Conservation (phyloP, 2,797 vertebrate species). For the Poecilia gillii region DNA sequence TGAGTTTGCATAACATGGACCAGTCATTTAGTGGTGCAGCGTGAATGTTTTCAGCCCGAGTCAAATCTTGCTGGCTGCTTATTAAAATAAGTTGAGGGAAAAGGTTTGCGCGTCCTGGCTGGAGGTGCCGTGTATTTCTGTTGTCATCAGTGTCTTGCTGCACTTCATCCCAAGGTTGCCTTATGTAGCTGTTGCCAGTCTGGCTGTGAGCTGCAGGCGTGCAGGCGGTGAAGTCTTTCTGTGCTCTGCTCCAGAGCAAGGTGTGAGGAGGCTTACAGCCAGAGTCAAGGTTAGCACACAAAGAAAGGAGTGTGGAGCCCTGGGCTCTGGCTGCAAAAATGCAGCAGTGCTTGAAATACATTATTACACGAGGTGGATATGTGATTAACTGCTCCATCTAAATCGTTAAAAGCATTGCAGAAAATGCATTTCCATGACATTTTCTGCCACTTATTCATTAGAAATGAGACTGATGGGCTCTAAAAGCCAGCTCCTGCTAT, state of each 20-base stretch:
- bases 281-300: conserved; percentile 63
- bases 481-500: conserved; percentile 52
- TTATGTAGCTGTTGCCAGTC: conserved; percentile 64
- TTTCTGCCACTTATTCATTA: conserved; percentile 60
- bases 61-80: conserved; percentile 31
- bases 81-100: conserved; percentile 55
- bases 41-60: conserved; percentile 29
- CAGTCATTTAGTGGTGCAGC: conserved; percentile 21
- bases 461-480: conserved; percentile 48
- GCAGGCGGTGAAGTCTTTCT: conserved; percentile 46
- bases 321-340: conserved; percentile 44
- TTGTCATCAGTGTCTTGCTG: conserved; percentile 71
- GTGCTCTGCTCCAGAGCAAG: conserved; percentile 64
- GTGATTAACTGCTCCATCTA: conserved; percentile 10
- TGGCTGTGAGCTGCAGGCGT: conserved; percentile 60
- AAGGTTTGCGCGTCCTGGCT: conserved; percentile 42
- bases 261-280: conserved; percentile 65
- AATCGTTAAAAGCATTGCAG: conserved; percentile 16
- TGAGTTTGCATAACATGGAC: neutral
- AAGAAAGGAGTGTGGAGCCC: conserved; percentile 31
- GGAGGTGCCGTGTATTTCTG: conserved; percentile 50
- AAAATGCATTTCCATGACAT: conserved; percentile 25
- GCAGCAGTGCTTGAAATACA: conserved; percentile 40
- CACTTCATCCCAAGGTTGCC: conserved; percentile 69
- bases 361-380: conserved; percentile 32